phyloP scores from a whole-genome alignment of 2,113 vertebrate species.

The Gymnocephalus cernua region DNA sequence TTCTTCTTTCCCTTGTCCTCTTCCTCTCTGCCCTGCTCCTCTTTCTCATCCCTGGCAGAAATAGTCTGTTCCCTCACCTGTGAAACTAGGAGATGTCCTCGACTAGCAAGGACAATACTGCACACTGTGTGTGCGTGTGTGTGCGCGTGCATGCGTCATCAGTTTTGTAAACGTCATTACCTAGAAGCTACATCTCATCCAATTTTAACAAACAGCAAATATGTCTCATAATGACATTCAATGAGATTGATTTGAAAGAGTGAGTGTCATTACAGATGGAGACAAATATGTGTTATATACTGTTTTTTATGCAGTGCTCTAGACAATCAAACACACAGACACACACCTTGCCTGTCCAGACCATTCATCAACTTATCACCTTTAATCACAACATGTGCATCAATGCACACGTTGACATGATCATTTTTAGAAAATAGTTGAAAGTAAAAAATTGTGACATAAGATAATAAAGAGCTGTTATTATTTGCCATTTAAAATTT shows the following conservation, averaged over 20 bases:
- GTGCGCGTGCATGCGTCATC: neutral
- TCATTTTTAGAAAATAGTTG: constrained; percentile 3
- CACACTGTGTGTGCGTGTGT: constrained; percentile 7
- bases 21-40: constrained; percentile 2
- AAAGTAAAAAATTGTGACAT: neutral
- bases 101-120: constrained; percentile 53
- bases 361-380: constrained; percentile 49
- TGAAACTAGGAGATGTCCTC: constrained; percentile 69
- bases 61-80: constrained; percentile 65
- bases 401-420: neutral
- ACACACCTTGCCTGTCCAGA: constrained; percentile 22
- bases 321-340: neutral
- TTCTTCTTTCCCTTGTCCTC: neutral
- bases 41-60: constrained; percentile 31
- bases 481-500: neutral
- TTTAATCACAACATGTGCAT: constrained; percentile 43
- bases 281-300: too few relatives aligned
- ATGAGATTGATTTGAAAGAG: too few relatives aligned
- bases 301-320: too few relatives aligned
- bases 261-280: too few relatives aligned
- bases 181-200: too few relatives aligned
- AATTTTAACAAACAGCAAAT: too few relatives aligned
- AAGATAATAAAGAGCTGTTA: neutral
- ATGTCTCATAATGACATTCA: too few relatives aligned
- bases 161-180: too few relatives aligned